phyloP scores from a whole-genome alignment of 2,797 vertebrate genomes.

The Peromyscus eremicus region DNA sequence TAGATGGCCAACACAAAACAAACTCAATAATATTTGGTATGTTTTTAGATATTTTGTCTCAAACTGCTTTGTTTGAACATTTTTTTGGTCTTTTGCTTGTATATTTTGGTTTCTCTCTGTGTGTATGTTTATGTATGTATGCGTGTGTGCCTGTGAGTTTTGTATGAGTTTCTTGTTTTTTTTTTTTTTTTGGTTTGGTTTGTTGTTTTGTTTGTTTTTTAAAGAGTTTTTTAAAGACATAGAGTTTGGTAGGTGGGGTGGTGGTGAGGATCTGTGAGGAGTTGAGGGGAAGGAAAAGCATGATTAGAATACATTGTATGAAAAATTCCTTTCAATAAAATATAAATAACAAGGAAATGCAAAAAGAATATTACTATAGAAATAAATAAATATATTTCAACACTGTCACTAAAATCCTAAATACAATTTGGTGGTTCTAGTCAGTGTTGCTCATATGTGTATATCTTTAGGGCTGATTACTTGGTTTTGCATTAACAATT shows the following conservation, averaged over 20 bases:
- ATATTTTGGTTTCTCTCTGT: not conserved
- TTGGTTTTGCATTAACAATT: not conserved
- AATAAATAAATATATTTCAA: not conserved
- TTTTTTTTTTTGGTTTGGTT: not conserved
- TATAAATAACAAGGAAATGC: not conserved
- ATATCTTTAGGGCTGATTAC: not conserved
- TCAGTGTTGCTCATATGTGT: not conserved
- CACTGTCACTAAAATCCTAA: not conserved
- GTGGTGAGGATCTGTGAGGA: not conserved
- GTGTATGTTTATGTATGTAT: not conserved
- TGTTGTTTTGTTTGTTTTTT: not conserved
- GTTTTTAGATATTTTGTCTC: not conserved
- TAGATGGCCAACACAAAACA: not conserved
- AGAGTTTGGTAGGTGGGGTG: not conserved
- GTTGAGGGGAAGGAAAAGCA: not conserved
- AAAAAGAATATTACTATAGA: not conserved
- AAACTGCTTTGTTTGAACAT: not conserved
- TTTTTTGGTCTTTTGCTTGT: not conserved
- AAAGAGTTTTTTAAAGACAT: not conserved
- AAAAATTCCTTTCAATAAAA: not conserved
- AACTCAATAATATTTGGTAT: not conserved
- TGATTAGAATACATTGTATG: not conserved
- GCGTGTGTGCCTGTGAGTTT: not conserved
- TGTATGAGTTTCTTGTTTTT: not conserved
- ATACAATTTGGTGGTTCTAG: not conserved